These are phyloP conservation scores for Megalops atlanticus DNA, from an alignment of 2,113 vertebrate genomes.

Conservation along the genomic window DNA sequence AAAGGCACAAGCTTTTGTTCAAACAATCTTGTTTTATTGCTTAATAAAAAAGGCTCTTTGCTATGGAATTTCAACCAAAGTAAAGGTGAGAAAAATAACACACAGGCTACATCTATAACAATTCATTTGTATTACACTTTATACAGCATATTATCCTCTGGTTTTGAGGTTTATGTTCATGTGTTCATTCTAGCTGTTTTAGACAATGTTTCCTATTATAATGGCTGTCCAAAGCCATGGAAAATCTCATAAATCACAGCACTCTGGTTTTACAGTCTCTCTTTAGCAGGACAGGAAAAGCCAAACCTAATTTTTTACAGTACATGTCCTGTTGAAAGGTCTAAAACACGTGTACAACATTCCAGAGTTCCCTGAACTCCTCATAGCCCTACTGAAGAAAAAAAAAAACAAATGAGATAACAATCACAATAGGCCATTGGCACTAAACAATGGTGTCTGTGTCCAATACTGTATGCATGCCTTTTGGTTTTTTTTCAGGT, in stretches of 20 bases:
- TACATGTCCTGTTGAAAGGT: background rate
- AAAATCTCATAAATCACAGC: background rate
- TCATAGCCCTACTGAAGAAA: background rate
- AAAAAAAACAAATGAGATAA: background rate
- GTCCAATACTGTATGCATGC: background rate
- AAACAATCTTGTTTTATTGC: too few relatives aligned
- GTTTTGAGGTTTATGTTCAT: too few relatives aligned
- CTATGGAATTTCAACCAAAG: too few relatives aligned
- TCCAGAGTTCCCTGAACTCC: background rate
- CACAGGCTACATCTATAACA: too few relatives aligned
- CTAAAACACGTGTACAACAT: background rate
- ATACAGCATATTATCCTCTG: too few relatives aligned
- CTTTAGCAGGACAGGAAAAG: background rate
- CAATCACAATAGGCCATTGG: background rate
- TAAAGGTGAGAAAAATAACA: too few relatives aligned
- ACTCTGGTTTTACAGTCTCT: background rate
- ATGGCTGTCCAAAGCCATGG: background rate
- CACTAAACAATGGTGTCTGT: background rate
- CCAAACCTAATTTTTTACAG: background rate
- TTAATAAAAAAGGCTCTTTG: too few relatives aligned
- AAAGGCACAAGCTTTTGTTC: too few relatives aligned
- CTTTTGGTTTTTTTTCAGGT: background rate
- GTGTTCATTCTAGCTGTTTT: too few relatives aligned
- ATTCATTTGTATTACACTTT: too few relatives aligned
- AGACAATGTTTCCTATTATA: background rate